Base-by-base conservation (phyloP, 2,113 vertebrate genomes). In the Microcebus ravelobensis region DNA sequence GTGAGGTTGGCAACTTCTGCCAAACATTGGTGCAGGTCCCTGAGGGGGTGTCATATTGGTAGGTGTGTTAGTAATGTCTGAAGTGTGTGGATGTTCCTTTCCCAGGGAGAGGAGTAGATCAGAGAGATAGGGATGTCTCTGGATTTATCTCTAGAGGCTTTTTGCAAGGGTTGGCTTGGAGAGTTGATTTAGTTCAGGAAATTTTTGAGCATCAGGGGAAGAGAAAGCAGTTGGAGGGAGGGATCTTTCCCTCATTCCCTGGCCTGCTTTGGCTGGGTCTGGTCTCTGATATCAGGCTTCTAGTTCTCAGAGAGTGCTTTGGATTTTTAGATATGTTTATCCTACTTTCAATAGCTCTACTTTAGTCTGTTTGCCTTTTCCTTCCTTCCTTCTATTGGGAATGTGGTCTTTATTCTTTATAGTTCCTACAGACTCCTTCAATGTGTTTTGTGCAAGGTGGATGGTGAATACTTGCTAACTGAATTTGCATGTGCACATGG, bases 291-390 rank as follows among this genome's bases (percentile, higher is more conserved):
- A 2, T 45, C 8, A 73, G 52, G 39, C 14, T 96, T 90, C 71
- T 80, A 31, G 76, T 57, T 71, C 55, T 59, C 27, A 42, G 63
- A 45, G 45, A 65, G 45, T 21, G 0, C 27, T 74, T 39, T 87
- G 45, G 5, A 83, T 90, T 90, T 96, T 79, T 74, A 68, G 29
- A 34, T 85, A 7, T 74, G 4, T 90, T 70, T 31, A 23, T 27
- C 29, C 7, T 15, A 17, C 15, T 87, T n/a, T 12, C 8, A 12
- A 3, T 71, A 21, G 29, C 48, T 87, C 57, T 83, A 29, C 63
- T 63, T 85, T 67, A 55, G 29, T 77, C 61, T 82, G 4, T 82
- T 59, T 91, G 94, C 6, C 57, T 90, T 86, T 34, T 90, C 20
- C 92, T 31, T 23, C 15, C 90, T 68, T 81, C 31, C 50, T 92